Percentiles rank a stretch among this genome's conserved stretches.
Evolutionary conservation across 2,888 invertebrate species (phyloP).

Genomic region (Lasioglossum vierecki): DNA sequence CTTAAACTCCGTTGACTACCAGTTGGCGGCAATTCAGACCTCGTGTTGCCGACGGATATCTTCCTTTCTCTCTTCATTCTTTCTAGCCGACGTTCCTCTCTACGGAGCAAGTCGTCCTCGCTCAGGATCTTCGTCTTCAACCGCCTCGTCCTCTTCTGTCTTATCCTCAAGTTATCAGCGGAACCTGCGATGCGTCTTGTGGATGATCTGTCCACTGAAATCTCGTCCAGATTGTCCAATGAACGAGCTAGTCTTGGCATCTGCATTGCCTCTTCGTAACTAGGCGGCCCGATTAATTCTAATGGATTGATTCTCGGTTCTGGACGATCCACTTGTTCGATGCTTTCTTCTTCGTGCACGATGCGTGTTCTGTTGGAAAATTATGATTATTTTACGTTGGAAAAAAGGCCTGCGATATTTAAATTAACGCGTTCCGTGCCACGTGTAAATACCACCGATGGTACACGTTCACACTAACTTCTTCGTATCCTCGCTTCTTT

Average conservation of each 20-base stretch:
- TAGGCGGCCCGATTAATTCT: slow-evolving; percentile 89
- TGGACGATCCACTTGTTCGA: slow-evolving; percentile 60
- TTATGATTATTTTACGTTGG: background rate
- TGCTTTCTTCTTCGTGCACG: slow-evolving; percentile 66
- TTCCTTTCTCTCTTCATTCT: slow-evolving; percentile 69
- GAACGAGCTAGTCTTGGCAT: slow-evolving; percentile 88
- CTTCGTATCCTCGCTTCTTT: no score
- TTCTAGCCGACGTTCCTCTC: slow-evolving; percentile 75
- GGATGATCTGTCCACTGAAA: slow-evolving; percentile 72
- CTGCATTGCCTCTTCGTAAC: slow-evolving; percentile 91
- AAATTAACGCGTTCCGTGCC: no score
- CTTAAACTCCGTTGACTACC: slow-evolving; percentile 30
- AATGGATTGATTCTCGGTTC: slow-evolving; percentile 86
- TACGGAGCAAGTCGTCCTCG: slow-evolving; percentile 77
- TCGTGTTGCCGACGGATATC: slow-evolving; percentile 55
- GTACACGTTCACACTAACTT: no score
- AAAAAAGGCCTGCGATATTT: no score
- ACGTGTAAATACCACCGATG: no score
- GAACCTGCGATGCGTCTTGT: slow-evolving; percentile 76
- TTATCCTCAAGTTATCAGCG: slow-evolving; percentile 76
- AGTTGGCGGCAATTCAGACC: slow-evolving; percentile 22
- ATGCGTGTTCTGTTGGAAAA: slow-evolving; percentile 44
- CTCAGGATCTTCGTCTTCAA: slow-evolving; percentile 74
- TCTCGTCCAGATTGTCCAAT: slow-evolving; percentile 77
- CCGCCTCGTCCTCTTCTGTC: slow-evolving; percentile 72